Evolutionary conservation across 1,140 invertebrate genomes (phyloP), one percentile per base, ranked within the genome.

Genomic region (Alviniconcha marisindica): DNA sequence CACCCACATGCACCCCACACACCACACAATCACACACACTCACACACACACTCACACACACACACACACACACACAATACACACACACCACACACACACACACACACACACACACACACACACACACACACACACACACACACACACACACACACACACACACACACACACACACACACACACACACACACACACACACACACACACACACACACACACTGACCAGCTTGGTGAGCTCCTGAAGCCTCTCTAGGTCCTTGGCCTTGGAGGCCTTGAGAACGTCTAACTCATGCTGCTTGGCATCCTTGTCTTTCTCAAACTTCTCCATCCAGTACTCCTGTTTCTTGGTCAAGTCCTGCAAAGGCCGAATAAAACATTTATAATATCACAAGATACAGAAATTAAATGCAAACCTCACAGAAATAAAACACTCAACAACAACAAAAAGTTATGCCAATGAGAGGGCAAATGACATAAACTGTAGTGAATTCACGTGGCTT

Each of bases 251-350:
- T 74, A 92, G 86, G 83, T 93, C 93, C 78, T 92, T 93, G 40
- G 91, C 90, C 80, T 93, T 93, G 0, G 90, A 90, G 10, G 90
- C 90, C 69, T 93, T 93, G 14, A 93, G 81, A 0, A 92, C 89
- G 79, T 93, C 91, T 33, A 93, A 87, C 83, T 93, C 91, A 77
- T 90, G 89, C 78, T 93, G 91, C 80, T 93, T 93, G 69, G 86
- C 89, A 54, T 93, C 92, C 24, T 93, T 90, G 84, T 93, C 92
- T 71, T 90, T 92, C 56, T 93, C 92, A 85, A 91, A 92, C 84
- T 93, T 93, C 63, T 92, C 90, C 86, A 91, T 91, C 93, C 92
- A 93, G 82, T 89, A 90, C 80, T 93, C 91, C 40, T 92, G 84
- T 80, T 92, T 91, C 80, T 89, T 88, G 54, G 91, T 89, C 51